Percentiles rank a stretch among this genome's conserved stretches.
These are phyloP conservation scores for Labeo catla DNA, from an alignment of 2,113 vertebrate species.

Conservation along the genomic window DNA sequence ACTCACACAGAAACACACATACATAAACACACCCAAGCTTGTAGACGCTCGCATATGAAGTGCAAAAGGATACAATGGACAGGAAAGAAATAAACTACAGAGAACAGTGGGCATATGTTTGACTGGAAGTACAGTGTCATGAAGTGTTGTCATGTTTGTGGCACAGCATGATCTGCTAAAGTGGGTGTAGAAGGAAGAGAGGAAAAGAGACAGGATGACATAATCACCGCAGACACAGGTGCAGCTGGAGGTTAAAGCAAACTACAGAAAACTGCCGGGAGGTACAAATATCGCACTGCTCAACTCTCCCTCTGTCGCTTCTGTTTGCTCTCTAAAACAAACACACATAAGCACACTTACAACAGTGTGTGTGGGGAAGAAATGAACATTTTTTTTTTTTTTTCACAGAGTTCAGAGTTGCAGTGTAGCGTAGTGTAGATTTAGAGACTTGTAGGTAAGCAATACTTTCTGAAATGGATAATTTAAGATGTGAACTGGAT, in stretches of 20 bases:
- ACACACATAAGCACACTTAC: background rate
- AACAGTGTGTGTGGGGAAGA: background rate
- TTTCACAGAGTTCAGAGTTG: background rate
- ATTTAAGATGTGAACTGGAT: background rate
- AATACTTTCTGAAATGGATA: background rate
- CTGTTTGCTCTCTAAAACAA: conserved; percentile 13
- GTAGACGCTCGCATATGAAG: background rate
- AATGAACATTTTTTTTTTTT: background rate
- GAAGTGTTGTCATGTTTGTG: conserved; percentile 4
- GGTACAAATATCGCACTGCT: conserved; percentile 30
- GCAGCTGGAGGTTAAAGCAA: conserved; percentile 56
- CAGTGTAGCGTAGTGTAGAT: background rate
- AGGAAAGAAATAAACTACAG: background rate
- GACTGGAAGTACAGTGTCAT: conserved; percentile 33
- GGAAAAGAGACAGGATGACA: conserved; percentile 36
- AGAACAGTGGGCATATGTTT: conserved; percentile 32
- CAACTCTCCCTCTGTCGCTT: conserved; percentile 47
- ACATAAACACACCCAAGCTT: conserved; percentile 23
- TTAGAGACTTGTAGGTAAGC: background rate
- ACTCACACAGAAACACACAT: conserved; percentile 48
- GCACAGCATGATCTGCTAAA: conserved; percentile 3
- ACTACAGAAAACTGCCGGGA: conserved; percentile 51
- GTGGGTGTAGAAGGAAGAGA: background rate
- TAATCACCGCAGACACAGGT: conserved; percentile 52
- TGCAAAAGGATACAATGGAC: conserved; percentile 10